Conservation (phyloP, 2,113 vertebrate species). For the Lipotes vexillifer region DNA sequence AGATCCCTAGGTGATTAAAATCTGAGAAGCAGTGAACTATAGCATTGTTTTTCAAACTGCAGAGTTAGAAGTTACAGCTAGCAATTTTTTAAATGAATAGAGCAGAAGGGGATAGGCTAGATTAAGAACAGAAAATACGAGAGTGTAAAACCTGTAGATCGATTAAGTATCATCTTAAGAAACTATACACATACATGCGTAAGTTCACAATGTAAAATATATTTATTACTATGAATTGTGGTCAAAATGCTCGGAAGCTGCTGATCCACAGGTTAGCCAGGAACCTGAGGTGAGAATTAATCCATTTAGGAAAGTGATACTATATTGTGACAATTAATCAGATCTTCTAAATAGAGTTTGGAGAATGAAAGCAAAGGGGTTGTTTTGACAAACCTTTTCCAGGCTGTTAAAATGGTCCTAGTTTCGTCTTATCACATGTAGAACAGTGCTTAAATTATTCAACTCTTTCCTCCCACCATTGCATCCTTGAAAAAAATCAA, state of each 20-base stretch:
- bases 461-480: constrained; percentile 71
- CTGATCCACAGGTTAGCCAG: not conserved
- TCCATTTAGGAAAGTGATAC: not conserved
- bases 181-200: not conserved
- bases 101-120: not conserved
- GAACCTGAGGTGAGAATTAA: not conserved
- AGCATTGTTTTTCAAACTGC: not conserved
- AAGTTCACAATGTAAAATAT: not conserved
- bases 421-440: constrained; percentile 56
- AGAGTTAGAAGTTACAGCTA: not conserved
- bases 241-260: not conserved
- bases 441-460: constrained; percentile 63
- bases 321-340: not conserved
- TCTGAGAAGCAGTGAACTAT: not conserved
- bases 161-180: constrained; percentile 3
- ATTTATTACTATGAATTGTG: not conserved
- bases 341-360: not conserved
- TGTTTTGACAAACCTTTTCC: constrained; percentile 47
- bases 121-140: not conserved
- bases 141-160: not conserved
- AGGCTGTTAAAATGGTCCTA: constrained; percentile 44
- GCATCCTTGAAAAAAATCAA: constrained; percentile 67
- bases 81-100: not conserved
- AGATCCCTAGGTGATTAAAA: not conserved
- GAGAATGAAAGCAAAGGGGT: constrained; percentile 31